Base-by-base conservation (phyloP, 2,888 invertebrate species). In the Monochamus alternatus region DNA sequence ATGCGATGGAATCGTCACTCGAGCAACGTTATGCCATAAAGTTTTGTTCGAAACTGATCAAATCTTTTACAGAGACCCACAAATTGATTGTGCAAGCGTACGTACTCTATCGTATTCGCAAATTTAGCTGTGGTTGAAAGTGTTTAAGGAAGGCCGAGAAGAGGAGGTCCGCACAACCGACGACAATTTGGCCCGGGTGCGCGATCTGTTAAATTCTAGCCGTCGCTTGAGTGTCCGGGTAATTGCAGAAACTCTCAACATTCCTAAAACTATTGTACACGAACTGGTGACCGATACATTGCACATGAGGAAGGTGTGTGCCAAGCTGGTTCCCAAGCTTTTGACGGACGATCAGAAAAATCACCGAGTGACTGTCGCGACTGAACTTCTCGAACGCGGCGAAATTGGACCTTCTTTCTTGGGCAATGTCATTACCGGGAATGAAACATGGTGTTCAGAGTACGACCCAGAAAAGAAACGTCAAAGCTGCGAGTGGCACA, bases 131-230 rank as follows among this genome's bases (percentile, higher is more conserved):
- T 76, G 73, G 68, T 30, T 51, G 55, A 73, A 73, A 55, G 68
- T 44, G 51, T 76, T 73, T 66, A 66, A 52, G 66, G 69, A 76
- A 32, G 73, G 69, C 47, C 55, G 69, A n/a, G 65, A 68, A 58
- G 43, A 66, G 67, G 66, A 63, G 44, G 73, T 10, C 47, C 52
- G 32, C 73, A 67, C 30, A 73, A 44, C 58, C 47, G 73, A 14
- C 51, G 67, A 52, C 58, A 67, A 32, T 5, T 31, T 12, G 43
- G 9, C 9, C 5, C 51, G 22, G 0, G 59, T 8, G 65, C 10
- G 52, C 72, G 52, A 31, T 55, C 55, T 44, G 52, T 5, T n/a
- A 71, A 71, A 12, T 59, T 70, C 43, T 7, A 2, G 2, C 38
- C 38, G 38, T 38, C 7, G 38, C 4, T 38, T 38, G 38, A 38